Percentiles rank a stretch among this genome's conserved stretches.
These are phyloP conservation scores for Ciconia nigra DNA, from an alignment of 2,797 vertebrate species.

Conservation along the genomic window DNA sequence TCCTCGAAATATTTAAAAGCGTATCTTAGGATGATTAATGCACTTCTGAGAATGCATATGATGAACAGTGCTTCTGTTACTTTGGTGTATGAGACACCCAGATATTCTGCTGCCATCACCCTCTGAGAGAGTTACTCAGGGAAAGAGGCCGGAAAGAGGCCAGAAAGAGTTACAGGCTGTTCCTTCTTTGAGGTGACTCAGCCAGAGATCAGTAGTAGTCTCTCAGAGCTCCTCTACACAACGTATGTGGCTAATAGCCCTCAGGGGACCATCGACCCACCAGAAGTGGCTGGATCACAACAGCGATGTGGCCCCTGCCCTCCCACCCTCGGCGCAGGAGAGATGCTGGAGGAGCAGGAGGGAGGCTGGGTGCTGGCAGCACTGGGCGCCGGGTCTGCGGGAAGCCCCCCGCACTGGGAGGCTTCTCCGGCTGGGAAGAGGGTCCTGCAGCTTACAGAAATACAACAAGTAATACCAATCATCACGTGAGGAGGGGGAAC, in stretches of 20 bases:
- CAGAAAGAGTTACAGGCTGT: neutral
- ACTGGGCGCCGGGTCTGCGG: accelerated
- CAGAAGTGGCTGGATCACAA: neutral
- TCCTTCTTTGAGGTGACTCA: neutral
- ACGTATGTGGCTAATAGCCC: neutral
- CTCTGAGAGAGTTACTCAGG: neutral
- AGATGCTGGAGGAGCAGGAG: neutral
- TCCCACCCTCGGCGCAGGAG: neutral
- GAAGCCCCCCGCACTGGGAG: neutral
- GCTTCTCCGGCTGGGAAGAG: neutral
- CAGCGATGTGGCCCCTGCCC: neutral
- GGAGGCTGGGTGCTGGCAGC: neutral
- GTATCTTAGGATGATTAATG: neutral
- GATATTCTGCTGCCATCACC: neutral
- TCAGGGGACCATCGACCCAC: neutral
- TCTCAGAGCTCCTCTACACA: neutral
- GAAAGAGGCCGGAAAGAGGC: neutral
- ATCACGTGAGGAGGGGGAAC: neutral
- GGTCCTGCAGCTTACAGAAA: neutral
- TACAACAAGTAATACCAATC: neutral
- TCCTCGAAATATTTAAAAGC: neutral
- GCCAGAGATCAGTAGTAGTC: neutral
- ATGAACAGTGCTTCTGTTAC: neutral
- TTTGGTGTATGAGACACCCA: neutral
- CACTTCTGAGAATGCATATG: neutral